Percentiles rank a stretch among this genome's conserved stretches.
phyloP scores from a whole-genome alignment of 2,113 vertebrate species.

The Lophura nycthemera region DNA sequence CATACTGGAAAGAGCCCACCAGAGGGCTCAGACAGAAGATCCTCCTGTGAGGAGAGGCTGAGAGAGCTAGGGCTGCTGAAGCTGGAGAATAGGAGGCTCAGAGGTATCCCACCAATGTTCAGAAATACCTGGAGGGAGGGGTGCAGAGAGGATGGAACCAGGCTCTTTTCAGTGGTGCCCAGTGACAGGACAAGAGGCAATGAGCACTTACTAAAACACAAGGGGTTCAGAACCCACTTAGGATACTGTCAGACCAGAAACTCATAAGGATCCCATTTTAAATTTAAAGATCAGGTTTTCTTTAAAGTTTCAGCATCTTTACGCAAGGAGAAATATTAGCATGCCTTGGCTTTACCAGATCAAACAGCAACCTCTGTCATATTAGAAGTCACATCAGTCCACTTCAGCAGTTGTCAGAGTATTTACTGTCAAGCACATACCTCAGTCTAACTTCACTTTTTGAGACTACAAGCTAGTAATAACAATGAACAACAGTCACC shows the following conservation, averaged over 20 bases:
- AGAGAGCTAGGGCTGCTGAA: not conserved
- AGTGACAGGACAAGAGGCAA: not conserved
- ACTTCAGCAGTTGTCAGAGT: not conserved
- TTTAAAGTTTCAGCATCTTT: not conserved
- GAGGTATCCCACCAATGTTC: not conserved
- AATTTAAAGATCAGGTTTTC: not conserved
- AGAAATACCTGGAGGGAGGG: not conserved
- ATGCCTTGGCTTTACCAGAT: not conserved
- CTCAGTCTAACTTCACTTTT: not conserved
- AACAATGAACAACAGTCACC: not conserved
- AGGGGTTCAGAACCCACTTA: not conserved
- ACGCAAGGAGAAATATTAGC: not conserved
- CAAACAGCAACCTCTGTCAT: not conserved
- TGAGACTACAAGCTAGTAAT: not conserved
- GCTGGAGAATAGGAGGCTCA: not conserved
- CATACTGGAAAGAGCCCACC: not conserved
- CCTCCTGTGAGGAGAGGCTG: not conserved
- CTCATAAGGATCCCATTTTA: not conserved
- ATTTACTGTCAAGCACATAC: not conserved
- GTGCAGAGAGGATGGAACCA: not conserved
- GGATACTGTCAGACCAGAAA: not conserved
- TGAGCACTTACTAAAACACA: not conserved
- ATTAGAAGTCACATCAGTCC: not conserved
- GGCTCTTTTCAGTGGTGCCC: not conserved
- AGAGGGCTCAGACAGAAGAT: not conserved